phyloP scores from a whole-genome alignment of 2,888 invertebrate genomes.

The Brenthis hecate region DNA sequence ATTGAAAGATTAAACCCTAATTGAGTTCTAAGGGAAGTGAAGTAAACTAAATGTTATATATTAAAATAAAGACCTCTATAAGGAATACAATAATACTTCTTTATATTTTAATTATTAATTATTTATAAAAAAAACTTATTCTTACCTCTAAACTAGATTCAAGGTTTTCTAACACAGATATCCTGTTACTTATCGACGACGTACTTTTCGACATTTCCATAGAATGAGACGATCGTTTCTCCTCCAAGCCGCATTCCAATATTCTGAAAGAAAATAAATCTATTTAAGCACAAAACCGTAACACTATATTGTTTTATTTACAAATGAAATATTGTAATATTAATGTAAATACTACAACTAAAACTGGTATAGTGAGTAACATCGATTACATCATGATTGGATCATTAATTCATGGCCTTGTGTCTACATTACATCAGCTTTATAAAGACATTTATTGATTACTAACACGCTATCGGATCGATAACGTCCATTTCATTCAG shows the following conservation, averaged over 20 bases:
- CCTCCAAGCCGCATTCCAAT: conserved; percentile 70
- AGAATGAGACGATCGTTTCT: conserved; percentile 68
- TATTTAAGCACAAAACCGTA: not conserved
- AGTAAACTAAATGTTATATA: too few relatives aligned
- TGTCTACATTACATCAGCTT: conserved; percentile 7
- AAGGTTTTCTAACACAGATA: conserved; percentile 69
- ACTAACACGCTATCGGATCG: not conserved
- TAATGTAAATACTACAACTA: conserved; percentile 8
- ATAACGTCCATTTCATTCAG: not conserved
- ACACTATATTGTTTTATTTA: not conserved
- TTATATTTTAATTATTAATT: not conserved
- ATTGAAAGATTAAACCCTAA: too few relatives aligned
- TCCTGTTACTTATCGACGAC: conserved; percentile 73
- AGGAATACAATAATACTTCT: not conserved
- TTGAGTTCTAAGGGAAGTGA: too few relatives aligned
- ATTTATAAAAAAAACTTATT: conserved; percentile 1
- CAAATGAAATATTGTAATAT: conserved; percentile 1
- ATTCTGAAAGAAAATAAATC: conserved; percentile 51
- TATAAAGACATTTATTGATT: conserved; percentile 1
- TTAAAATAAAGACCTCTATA: not conserved
- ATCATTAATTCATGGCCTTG: conserved; percentile 18
- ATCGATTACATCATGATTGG: conserved; percentile 24
- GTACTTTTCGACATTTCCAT: conserved; percentile 82
- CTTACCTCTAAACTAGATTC: conserved; percentile 50
- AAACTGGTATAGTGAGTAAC: conserved; percentile 18